A percentile compares a stretch with the other conserved stretches of the same genome.
Conservation (phyloP, 2,113 vertebrate genomes). For the Sinocyclocheilus maitianheensis region DNA sequence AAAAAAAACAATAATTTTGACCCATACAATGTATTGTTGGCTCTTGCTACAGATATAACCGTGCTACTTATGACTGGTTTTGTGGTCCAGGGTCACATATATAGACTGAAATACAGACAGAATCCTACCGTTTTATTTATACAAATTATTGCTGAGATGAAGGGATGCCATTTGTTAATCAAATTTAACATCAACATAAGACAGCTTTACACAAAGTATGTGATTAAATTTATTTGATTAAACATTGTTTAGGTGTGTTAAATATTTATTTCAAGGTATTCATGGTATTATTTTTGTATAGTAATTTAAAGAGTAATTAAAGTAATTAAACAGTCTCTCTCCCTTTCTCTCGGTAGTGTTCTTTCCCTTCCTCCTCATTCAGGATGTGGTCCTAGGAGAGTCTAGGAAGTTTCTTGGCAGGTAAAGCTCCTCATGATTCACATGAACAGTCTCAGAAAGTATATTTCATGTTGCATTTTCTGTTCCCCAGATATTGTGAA, state of each 20-base stretch:
- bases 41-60: too few species aligned
- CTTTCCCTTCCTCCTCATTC: background rate
- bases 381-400: background rate
- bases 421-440: background rate
- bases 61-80: too few species aligned
- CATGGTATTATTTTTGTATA: background rate
- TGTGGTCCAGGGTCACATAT: too few species aligned
- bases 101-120: too few species aligned
- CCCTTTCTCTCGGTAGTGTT: background rate
- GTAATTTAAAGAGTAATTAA: background rate
- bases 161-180: too few species aligned
- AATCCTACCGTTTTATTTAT: too few species aligned
- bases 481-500: background rate
- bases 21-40: too few species aligned
- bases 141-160: too few species aligned
- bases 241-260: background rate
- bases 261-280: background rate
- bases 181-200: background rate
- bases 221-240: background rate
- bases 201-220: background rate
- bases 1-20: too few species aligned
- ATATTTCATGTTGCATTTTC: background rate
- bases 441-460: background rate
- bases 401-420: slow-evolving; percentile 4
- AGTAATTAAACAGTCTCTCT: background rate